These are phyloP conservation scores for Okapia johnstoni DNA, from an alignment of 2,113 vertebrate species.

Conservation along the genomic window DNA sequence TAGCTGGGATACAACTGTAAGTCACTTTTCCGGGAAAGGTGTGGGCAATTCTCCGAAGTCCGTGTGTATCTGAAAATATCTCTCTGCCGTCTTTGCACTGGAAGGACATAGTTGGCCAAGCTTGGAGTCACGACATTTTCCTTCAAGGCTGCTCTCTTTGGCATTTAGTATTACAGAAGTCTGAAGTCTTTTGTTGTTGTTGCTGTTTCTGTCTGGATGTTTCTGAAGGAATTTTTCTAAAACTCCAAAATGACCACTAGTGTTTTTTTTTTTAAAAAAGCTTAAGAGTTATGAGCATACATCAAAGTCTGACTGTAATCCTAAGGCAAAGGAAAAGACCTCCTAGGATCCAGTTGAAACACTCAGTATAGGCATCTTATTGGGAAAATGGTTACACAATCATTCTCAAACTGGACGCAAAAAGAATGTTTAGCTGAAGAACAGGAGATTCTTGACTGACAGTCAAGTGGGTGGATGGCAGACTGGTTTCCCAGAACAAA, in stretches of 20 bases:
- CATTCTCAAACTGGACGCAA: neutral
- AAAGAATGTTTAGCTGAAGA: conserved; percentile 46
- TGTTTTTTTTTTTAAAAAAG: neutral
- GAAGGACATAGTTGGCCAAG: neutral
- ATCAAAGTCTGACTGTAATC: neutral
- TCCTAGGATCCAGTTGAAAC: neutral
- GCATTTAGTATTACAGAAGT: neutral
- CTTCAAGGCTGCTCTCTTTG: neutral
- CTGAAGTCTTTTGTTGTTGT: neutral
- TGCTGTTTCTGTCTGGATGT: neutral
- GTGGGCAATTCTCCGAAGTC: neutral
- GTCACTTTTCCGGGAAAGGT: neutral
- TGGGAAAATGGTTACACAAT: conserved; percentile 24
- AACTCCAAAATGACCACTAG: neutral
- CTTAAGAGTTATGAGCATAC: neutral
- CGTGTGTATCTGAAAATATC: neutral
- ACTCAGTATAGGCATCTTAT: neutral
- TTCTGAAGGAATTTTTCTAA: neutral
- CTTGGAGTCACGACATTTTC: neutral
- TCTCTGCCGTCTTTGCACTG: neutral
- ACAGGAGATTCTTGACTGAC: conserved; percentile 53
- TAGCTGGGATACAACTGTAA: neutral
- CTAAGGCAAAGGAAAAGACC: neutral
- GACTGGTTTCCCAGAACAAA: conserved; percentile 27
- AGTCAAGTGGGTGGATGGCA: conserved; percentile 33